Conservation (phyloP, 1,140 invertebrate genomes). For the Trichogramma pretiosum region DNA sequence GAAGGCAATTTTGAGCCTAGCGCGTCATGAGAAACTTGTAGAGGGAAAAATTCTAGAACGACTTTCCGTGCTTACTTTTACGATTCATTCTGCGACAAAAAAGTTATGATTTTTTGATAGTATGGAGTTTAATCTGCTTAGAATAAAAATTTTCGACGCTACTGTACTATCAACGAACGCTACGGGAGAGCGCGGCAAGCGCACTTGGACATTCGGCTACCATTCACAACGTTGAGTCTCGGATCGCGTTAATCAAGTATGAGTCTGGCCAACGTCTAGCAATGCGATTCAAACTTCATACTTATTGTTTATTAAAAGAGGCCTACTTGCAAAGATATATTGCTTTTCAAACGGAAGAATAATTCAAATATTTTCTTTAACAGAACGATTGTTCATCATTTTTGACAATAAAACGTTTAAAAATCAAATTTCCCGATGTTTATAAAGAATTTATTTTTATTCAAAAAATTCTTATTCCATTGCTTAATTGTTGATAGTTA, state of each 20-base stretch:
- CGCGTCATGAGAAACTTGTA: conserved; percentile 10
- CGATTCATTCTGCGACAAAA: neutral
- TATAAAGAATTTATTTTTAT: no score
- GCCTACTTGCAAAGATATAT: no score
- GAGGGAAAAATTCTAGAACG: conserved; percentile 1
- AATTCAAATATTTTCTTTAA: no score
- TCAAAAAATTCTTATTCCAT: no score
- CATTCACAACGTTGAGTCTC: conserved; percentile 9
- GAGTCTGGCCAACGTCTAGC: neutral
- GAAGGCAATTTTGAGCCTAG: neutral
- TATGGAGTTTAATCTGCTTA: neutral
- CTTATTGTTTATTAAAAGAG: no score
- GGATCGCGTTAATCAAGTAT: no score
- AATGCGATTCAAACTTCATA: neutral
- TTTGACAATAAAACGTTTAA: no score
- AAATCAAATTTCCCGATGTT: no score
- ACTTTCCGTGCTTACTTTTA: conserved; percentile 9
- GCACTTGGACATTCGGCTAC: conserved; percentile 15
- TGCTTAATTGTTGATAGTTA: no score
- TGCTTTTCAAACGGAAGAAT: no score
- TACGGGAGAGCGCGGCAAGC: conserved; percentile 31
- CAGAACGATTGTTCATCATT: no score
- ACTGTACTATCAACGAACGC: conserved; percentile 39
- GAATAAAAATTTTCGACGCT: conserved; percentile 7
- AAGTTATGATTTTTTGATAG: conserved; percentile 13